phyloP scores from a whole-genome alignment of 2,888 invertebrate genomes.

The Bimastos eiseni region DNA sequence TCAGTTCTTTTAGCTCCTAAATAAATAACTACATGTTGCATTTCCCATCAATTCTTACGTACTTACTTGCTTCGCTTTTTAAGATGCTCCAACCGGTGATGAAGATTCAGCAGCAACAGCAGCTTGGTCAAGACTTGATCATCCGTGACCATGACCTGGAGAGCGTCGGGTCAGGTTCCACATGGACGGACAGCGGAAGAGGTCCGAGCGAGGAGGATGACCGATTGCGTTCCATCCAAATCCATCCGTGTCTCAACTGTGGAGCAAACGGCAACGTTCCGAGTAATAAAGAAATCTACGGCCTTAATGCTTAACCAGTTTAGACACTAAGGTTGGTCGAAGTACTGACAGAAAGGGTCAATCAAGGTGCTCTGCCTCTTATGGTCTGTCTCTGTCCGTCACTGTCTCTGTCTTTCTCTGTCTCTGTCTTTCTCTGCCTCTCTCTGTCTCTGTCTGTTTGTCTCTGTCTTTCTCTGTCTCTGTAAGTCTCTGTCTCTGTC shows the following conservation, averaged over 20 bases:
- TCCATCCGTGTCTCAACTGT: background rate
- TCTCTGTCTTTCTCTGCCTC: no score
- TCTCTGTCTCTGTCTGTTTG: no score
- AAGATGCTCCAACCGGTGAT: conserved; percentile 13
- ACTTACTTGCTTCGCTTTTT: background rate
- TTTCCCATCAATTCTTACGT: background rate
- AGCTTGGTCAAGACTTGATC: background rate
- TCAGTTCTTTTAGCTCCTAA: background rate
- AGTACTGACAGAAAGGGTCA: no score
- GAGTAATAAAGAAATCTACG: background rate
- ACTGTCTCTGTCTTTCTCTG: no score
- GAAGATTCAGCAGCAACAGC: conserved; percentile 16
- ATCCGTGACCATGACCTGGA: conserved; percentile 36
- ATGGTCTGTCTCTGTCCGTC: no score
- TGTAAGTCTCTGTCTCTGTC: no score
- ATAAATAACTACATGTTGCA: background rate
- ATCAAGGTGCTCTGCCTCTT: no score
- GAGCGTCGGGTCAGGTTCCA: conserved; percentile 35
- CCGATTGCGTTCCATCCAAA: background rate
- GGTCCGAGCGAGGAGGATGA: conserved; percentile 39
- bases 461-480: no score
- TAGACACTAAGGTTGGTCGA: background rate
- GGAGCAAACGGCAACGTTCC: background rate
- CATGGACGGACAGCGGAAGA: conserved; percentile 39
- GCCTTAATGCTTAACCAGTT: background rate